Percentiles rank a stretch among this genome's conserved stretches.
Evolutionary conservation across 1,140 invertebrate genomes (phyloP).

Genomic region (Tetramorium simillimum): DNA sequence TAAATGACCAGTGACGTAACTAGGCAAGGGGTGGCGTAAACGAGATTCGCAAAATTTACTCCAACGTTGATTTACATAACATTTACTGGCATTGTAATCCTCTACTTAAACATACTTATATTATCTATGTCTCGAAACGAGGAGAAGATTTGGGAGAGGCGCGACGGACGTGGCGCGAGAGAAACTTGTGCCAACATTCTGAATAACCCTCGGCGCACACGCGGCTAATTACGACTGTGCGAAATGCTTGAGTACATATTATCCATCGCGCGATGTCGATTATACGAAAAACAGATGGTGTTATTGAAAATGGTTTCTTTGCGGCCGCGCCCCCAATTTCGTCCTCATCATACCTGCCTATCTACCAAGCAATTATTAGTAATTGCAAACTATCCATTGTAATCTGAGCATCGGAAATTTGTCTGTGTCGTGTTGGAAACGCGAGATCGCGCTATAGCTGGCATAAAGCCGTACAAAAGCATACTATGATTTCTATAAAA

Average conservation of each 20-base stretch:
- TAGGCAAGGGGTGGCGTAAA: background rate
- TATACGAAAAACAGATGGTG: background rate
- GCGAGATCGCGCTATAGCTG: background rate
- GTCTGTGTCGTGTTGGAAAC: background rate
- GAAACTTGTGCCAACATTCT: background rate
- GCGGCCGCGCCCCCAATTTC: background rate
- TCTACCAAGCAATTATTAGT: constrained; percentile 5
- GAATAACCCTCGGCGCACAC: background rate
- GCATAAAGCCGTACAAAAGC: background rate
- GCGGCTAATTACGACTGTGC: background rate
- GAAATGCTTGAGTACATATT: background rate
- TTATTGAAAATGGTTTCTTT: constrained; percentile 2
- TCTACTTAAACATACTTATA: background rate
- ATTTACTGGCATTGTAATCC: background rate
- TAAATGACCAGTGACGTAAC: constrained; percentile 25
- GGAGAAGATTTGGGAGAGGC: background rate
- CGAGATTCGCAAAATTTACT: background rate
- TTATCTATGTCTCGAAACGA: background rate
- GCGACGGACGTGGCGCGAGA: background rate
- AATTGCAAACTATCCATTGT: constrained; percentile 25
- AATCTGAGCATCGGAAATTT: constrained; percentile 22
- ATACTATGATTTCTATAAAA: background rate
- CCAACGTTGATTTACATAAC: background rate
- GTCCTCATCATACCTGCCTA: constrained; percentile 1
- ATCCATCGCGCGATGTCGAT: constrained; percentile 5